Evolutionary conservation across 2,113 vertebrate genomes (phyloP).

Genomic region (Lampris incognitus): DNA sequence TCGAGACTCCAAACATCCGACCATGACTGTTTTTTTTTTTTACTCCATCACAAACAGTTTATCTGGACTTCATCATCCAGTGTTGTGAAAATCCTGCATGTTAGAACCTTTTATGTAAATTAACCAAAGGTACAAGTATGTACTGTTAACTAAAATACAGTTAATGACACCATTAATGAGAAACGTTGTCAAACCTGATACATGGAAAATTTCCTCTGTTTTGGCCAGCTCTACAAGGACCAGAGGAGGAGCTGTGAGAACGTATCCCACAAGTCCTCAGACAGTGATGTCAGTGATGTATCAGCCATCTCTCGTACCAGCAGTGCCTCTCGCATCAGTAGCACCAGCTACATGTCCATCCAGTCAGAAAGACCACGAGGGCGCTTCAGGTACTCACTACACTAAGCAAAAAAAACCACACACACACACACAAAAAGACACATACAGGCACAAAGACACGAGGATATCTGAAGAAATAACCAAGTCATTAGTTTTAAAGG

Average conservation of each 20-base stretch:
- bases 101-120: no score
- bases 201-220: not conserved
- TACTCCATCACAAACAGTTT: not conserved
- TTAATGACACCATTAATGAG: no score
- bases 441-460: not conserved
- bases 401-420: not conserved
- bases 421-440: not conserved
- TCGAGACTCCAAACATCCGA: not conserved
- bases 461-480: no score
- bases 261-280: slow-evolving; percentile 96
- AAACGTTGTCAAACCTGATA: no score
- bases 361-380: slow-evolving; percentile 96
- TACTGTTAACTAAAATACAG: no score
- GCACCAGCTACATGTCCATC: slow-evolving; percentile 99
- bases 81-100: no score
- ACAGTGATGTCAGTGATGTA: slow-evolving; percentile 98
- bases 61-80: no score
- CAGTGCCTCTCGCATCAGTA: slow-evolving; percentile 99
- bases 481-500: no score
- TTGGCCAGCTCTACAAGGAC: slow-evolving; percentile 88
- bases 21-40: not conserved
- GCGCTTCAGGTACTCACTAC: slow-evolving; percentile 87
- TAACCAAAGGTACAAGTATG: no score
- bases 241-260: slow-evolving; percentile 96
- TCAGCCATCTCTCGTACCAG: slow-evolving; percentile 99